phyloP scores from a whole-genome alignment of 2,113 vertebrate species.

The Oreochromis spilurus region DNA sequence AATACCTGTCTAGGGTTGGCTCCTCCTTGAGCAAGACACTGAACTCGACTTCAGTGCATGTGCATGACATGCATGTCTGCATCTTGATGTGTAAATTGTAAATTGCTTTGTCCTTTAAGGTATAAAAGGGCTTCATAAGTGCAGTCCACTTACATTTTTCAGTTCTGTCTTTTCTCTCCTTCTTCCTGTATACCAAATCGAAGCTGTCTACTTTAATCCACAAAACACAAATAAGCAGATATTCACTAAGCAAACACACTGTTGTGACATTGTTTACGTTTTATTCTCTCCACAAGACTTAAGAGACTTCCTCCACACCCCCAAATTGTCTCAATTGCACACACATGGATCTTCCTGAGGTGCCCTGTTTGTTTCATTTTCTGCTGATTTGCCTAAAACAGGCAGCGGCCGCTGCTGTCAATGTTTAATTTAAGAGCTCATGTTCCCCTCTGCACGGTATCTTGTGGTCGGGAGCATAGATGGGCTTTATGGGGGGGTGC shows the following conservation, averaged over 20 bases:
- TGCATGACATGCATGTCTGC: background rate
- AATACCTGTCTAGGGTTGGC: background rate
- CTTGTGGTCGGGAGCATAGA: constrained; percentile 9
- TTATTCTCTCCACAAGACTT: background rate
- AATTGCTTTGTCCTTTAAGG: background rate
- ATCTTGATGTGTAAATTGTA: background rate
- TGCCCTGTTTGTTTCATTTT: constrained; percentile 42
- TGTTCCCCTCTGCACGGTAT: constrained; percentile 18
- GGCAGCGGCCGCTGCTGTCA: constrained; percentile 23
- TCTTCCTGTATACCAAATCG: background rate
- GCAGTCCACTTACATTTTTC: background rate
- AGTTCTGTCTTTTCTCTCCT: background rate
- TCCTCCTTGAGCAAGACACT: background rate
- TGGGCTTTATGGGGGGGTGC: background rate
- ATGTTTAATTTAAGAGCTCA: constrained; percentile 64
- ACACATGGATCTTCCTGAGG: constrained; percentile 24
- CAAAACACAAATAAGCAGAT: background rate
- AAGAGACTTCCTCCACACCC: background rate
- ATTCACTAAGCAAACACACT: background rate
- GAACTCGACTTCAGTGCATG: background rate
- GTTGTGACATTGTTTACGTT: constrained; percentile 9
- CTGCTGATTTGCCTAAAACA: constrained; percentile 54
- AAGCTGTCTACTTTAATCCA: background rate
- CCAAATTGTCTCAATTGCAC: constrained; percentile 30
- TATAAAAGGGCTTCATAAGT: background rate